Base-by-base conservation (phyloP, 2,797 vertebrate genomes). In the Myotis daubentonii region DNA sequence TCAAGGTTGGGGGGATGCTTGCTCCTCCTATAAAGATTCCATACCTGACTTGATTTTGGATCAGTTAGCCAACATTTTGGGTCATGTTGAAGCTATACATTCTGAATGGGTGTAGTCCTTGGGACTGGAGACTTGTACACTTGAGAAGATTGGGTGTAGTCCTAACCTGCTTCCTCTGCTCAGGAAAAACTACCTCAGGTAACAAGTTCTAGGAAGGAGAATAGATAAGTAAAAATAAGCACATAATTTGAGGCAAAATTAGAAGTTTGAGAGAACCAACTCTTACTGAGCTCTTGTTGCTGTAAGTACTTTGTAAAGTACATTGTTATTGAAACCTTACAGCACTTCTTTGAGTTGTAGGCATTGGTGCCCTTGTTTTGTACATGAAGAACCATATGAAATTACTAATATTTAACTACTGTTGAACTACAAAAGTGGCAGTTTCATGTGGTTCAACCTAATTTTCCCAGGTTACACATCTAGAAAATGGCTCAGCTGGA, bases 191-290 rank as follows among this genome's bases (percentile, higher is more conserved):
- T 55, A 28, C 41, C 53, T 92, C 51, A 85, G 49, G 23, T 76
- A 55, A 72, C 83, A 91, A 68, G 7, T 66, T 92, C 36, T 78
- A 74, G 38, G 79, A 84, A 74, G 33, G 75, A 84, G 62, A 82
- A 23, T n/a, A 94, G 55, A 49, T 55, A 33, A 84, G 47, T 89
- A 57, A 93, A 91, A 94, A 84, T 74, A 90, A 74, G 33, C 47
- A 53, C 30, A 12, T 90, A 89, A 62, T 91, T 83, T 88, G 44
- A 65, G 33, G 33, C 62, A 80, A 87, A 78, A 95, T 81, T 71
- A 22, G 76, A 85, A 85, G 44, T 90, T 92, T 71, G 70, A 90
- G 72, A 87, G 76, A 79, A 62, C 20, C 22, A 81, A 2, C 17
- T 89, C 41, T 72, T 86, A n/a, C 41, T 75, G 60, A 92, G 74